These are phyloP conservation scores for Diorhabda sublineata DNA, from an alignment of 1,140 invertebrate species.

Conservation along the genomic window DNA sequence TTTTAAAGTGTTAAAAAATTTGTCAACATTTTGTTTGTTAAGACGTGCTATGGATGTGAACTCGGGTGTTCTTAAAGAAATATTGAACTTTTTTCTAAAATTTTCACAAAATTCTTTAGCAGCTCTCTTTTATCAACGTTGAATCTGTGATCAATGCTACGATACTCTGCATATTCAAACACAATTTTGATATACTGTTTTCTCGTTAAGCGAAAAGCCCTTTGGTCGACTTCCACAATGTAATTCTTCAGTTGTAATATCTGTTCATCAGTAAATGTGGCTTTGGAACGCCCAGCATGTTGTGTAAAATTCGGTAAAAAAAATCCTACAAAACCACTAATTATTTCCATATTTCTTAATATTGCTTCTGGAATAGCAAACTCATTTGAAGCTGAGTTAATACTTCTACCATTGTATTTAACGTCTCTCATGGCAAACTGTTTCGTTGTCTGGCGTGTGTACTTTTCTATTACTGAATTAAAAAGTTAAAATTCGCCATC, in stretches of 20 bases:
- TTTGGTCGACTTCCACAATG: neutral
- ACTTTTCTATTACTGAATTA: too few relatives aligned
- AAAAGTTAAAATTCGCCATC: too few relatives aligned
- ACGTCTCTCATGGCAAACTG: too few relatives aligned
- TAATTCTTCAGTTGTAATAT: neutral
- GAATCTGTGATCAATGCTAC: neutral
- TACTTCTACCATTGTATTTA: too few relatives aligned
- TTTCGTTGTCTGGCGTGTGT: too few relatives aligned
- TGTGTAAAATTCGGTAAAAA: too few relatives aligned
- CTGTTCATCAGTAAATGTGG: neutral
- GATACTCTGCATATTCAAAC: neutral
- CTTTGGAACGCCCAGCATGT: neutral
- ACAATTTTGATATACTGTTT: neutral
- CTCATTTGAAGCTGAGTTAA: too few relatives aligned
- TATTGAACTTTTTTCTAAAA: neutral
- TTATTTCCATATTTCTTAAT: too few relatives aligned
- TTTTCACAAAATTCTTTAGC: too few relatives aligned
- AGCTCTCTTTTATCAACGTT: neutral
- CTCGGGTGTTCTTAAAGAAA: conserved; percentile 18
- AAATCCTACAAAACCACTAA: too few relatives aligned
- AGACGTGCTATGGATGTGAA: conserved; percentile 23
- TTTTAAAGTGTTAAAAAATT: neutral
- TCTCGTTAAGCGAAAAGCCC: neutral
- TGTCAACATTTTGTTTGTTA: neutral
- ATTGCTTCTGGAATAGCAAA: too few relatives aligned